Evolutionary conservation across 2,113 vertebrate genomes (phyloP), one percentile per base, ranked within the genome.

Genomic region (Tachycineta bicolor): DNA sequence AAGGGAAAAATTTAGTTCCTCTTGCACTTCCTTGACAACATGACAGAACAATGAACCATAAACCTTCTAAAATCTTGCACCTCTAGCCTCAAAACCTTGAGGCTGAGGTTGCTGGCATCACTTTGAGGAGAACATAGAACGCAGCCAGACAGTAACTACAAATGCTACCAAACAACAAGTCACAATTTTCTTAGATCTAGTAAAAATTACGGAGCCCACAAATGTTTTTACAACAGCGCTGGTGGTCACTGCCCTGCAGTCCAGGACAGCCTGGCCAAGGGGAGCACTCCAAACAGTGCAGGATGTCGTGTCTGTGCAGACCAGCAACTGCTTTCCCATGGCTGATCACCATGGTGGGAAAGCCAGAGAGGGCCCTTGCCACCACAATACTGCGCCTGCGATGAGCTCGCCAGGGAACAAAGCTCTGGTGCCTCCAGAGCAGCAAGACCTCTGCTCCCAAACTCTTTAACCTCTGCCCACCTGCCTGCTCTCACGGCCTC

Each of bases 371-470:
- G 5, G 25, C n/a, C 19, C 46, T 20, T 1, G 0, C 26, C 3
- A 2, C 5, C 22, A 3, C 2, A 2, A 5, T 0, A 2, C 28
- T 4, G 19, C 2, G 2, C 29, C 50, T 11, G 12, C 0, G 1
- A 5, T 0, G 0, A 55, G 49, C 44, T 52, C 69, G 9, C 5
- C 0, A 0, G 3, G 20, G 12, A 6, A 75, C 18, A 23, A 12
- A 74, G 22, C 26, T 16, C 28, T 7, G 9, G 8, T 22, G 23
- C 10, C 47, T 26, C 17, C 34, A 4, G 23, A 12, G 9, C 23
- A 90, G 62, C 21, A 7, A 20, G 16, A 34, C 8, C 39, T 26
- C 9, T 12, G 0, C 23, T 39, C 33, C 31, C 9, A 12, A 15
- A 22, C 6, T 23, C 34, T 34, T 14, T 8, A 14, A 3, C 17